These are phyloP conservation scores for Condylura cristata DNA, from an alignment of 2,113 vertebrate genomes.

Conservation along the genomic window DNA sequence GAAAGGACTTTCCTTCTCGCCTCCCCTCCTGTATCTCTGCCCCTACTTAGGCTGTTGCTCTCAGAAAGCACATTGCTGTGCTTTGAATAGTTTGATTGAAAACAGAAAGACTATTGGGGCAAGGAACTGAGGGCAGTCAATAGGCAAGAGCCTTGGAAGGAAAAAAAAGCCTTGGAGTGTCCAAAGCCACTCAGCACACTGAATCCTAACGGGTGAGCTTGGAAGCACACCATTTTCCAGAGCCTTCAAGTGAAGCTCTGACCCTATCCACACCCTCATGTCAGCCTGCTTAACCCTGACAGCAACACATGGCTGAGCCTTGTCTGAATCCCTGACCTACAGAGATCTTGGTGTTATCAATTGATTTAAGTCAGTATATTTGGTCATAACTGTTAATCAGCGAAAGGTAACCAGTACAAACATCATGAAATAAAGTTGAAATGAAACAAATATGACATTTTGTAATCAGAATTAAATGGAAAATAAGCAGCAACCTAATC, in stretches of 20 bases:
- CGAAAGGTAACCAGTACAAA: neutral
- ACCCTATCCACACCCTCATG: neutral
- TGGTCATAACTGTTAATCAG: neutral
- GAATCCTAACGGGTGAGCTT: neutral
- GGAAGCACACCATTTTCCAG: neutral
- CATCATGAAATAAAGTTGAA: neutral
- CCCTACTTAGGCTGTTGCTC: neutral
- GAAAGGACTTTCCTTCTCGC: neutral
- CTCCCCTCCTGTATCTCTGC: neutral
- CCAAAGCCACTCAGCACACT: no score
- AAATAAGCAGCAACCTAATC: neutral
- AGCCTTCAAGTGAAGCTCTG: neutral
- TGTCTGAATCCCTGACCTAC: neutral
- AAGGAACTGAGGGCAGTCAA: rapidly evolving
- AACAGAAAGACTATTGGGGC: neutral
- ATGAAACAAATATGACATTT: neutral
- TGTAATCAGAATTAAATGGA: neutral
- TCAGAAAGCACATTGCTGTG: neutral
- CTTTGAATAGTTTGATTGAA: neutral
- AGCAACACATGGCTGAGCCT: neutral
- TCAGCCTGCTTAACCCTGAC: neutral
- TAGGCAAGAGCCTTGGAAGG: neutral
- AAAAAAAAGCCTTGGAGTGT: no score
- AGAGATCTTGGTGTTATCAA: neutral
- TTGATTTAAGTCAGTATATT: neutral